Evolutionary conservation across 2,113 vertebrate species (phyloP).

Genomic region (Proterorhinus semilunaris): DNA sequence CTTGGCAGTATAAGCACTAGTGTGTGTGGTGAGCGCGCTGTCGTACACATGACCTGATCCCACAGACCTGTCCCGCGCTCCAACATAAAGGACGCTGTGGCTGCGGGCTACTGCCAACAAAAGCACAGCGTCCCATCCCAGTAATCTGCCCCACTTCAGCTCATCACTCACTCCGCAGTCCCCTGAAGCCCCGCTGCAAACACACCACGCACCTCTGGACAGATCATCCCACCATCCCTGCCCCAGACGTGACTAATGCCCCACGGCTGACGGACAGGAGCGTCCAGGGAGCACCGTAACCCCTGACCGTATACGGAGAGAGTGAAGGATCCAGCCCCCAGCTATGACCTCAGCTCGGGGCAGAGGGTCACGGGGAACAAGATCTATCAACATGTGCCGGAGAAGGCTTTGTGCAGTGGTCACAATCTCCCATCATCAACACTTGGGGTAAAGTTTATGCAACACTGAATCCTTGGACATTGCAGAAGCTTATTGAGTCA

Average conservation of each 20-base stretch:
- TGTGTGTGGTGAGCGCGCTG: no score
- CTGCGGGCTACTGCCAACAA: background rate
- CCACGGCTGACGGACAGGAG: slow-evolving; percentile 83
- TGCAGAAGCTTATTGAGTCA: no score
- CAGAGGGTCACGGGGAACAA: slow-evolving; percentile 59
- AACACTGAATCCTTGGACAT: no score
- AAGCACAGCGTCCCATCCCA: background rate
- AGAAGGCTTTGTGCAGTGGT: no score
- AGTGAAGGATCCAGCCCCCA: slow-evolving; percentile 76
- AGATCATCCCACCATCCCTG: slow-evolving; percentile 37
- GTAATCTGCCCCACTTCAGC: background rate
- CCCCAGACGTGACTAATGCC: slow-evolving; percentile 81
- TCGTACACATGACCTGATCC: background rate
- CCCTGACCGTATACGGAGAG: slow-evolving; percentile 79
- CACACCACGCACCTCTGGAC: slow-evolving; percentile 5
- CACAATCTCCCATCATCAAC: no score
- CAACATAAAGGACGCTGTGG: background rate
- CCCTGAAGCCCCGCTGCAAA: slow-evolving; percentile 10
- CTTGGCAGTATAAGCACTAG: no score
- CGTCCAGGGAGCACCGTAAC: slow-evolving; percentile 75
- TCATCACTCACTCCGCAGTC: background rate
- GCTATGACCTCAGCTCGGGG: slow-evolving; percentile 71
- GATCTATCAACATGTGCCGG: slow-evolving; percentile 7
- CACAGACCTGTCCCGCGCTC: background rate
- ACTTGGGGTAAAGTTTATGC: no score